Evolutionary conservation across 2,797 vertebrate species (phyloP), one percentile per base, ranked within the genome.

Genomic region (Sebastes minor): DNA sequence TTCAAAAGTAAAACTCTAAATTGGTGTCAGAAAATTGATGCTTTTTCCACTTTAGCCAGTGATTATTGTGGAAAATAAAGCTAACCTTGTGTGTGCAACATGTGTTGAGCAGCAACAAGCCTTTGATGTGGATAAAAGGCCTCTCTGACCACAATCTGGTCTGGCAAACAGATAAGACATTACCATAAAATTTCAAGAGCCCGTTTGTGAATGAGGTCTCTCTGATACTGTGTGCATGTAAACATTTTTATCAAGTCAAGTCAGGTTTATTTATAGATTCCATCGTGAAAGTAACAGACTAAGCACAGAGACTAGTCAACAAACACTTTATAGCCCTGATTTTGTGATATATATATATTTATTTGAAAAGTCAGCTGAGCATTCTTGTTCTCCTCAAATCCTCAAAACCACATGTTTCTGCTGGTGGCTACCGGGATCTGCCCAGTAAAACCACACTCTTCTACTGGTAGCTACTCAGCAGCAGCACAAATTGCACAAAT

Each of bases 51-150:
- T 61, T 76, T 38, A 66, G 33, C 28, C 8, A 1, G 22, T 18
- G 60, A 76, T 61, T 32, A 22, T 35, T 78, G 56, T 30, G 52
- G 13, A 12, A 57, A 65, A 28, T 60, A 56, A 74, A 72, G 23
- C 22, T 9, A 53, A 63, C 33, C 53, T 55, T 66, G 38, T 64
- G 55, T 56, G 38, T 61, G 55, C n/a, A 73, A 67, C 64, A 81
- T 73, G 55, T 73, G 73, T 35, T 62, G 56, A 57, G 38, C 55
- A 69, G 68, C 11, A 68, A 71, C 42, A 42, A 46, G 3, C 42
- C 33, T 78, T 78, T 86, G 77, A 80, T 55, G 78, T 78, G 22
- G 62, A 76, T 77, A 60, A 87, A 81, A 74, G 33, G 28, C 22
- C 12, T 62, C 76, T 81, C 18, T 42, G 46, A 57, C 66, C 52